Conservation (phyloP, 2,888 invertebrate genomes). For the Cryptocephalus moraei region DNA sequence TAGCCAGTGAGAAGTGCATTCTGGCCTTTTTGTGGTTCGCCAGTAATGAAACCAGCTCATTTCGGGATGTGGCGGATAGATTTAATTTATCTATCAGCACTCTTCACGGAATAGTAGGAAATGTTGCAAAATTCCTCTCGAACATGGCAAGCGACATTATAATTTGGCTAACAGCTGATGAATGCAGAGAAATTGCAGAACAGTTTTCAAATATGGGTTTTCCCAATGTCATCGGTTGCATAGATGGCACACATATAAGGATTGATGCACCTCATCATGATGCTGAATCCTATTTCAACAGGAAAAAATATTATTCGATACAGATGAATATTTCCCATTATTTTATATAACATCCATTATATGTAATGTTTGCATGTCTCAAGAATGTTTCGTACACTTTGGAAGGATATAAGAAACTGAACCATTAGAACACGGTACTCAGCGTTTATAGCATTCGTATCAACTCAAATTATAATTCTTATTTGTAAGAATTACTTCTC, state of each 20-base stretch:
- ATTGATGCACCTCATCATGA: constrained; percentile 6
- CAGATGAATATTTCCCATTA: constrained; percentile 7
- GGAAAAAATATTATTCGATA: constrained; percentile 7
- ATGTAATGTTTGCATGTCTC: no score
- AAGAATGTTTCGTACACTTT: no score
- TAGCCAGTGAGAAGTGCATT: no score
- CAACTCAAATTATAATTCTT: no score
- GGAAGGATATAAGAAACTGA: no score
- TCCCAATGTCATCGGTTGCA: constrained; percentile 8
- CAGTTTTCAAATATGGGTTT: constrained; percentile 5
- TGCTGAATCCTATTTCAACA: constrained; percentile 5
- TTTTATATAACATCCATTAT: no score
- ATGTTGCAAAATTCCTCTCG: background rate
- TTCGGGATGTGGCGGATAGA: constrained; percentile 1
- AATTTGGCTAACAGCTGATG: background rate
- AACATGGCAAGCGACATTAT: background rate
- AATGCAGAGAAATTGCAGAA: background rate
- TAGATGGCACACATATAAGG: constrained; percentile 9
- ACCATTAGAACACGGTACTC: no score
- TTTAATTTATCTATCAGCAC: constrained; percentile 1
- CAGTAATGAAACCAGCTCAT: background rate
- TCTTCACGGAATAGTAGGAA: background rate
- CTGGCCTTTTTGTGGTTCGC: background rate
- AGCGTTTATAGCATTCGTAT: no score
- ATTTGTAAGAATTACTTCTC: no score